Base-by-base conservation (phyloP, 2,113 vertebrate species). In the Brevimyrus niger region DNA sequence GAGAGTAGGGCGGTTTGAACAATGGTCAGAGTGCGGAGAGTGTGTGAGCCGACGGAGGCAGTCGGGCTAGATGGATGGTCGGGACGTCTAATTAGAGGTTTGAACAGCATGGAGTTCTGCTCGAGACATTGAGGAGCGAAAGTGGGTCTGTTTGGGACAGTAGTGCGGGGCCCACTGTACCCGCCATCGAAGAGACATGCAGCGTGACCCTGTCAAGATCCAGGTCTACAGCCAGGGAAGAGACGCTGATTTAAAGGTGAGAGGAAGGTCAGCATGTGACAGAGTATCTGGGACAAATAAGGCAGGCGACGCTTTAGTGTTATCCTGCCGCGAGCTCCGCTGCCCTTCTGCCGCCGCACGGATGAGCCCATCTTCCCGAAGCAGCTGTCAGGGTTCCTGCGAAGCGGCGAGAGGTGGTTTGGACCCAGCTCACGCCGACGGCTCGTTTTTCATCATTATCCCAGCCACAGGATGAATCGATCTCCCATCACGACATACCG, bases 381-480 rank as follows among this genome's bases (percentile, higher is more conserved):
- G 27, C 53, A 21, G 27, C 27, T 35, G 31, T 9, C 55, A 38
- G 7, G 27, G 82, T 55, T 21, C 53, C 82, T 10, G n/a, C 42
- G 3, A 31, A 76, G 1, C 50, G 3, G 58, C 19, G 42, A 27
- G 42, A 53, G 31, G 61, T 61, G 53, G 42, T 76, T n/a, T 80
- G 84, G 89, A 48, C 38, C 65, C 83, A 35, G 73, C 89, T 89
- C 17, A 15, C 51, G 11, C 84, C 19, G 50, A 58, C 19, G 9
- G 23, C 83, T 31, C 53, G 46, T 88, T 89, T 19, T 35, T 85
- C 86, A 91, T 91, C 86, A 53, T 89, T 86, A 87, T 47, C 42
- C 87, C 44, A 89, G 86, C 89, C 27, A 46, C 42, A 55, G 31
- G 85, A 76, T 85, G 48, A 89, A 91, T 90, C 89, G 88, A 80